Evolutionary conservation across 1,140 invertebrate genomes (phyloP).

Genomic region (Drosophila azteca): DNA sequence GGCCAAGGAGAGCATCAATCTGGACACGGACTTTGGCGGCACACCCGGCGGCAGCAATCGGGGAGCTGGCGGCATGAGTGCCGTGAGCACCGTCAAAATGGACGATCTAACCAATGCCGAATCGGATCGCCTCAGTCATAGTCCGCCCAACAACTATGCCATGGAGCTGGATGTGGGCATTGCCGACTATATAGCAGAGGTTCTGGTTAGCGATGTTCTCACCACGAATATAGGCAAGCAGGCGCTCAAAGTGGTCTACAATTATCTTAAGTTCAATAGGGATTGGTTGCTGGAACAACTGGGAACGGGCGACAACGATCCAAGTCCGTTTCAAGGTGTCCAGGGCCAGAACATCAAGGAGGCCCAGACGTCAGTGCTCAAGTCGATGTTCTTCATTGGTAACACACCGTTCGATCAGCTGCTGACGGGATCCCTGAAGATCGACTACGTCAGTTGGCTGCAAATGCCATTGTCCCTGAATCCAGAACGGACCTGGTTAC

Average conservation of each 20-base stretch:
- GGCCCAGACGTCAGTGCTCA: slow-evolving; percentile 86
- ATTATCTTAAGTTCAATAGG: slow-evolving; percentile 88
- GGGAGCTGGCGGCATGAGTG: slow-evolving; percentile 66
- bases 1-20: slow-evolving; percentile 84
- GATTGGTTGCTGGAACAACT: slow-evolving; percentile 87
- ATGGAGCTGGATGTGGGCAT: slow-evolving; percentile 84
- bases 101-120: slow-evolving; percentile 74
- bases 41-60: slow-evolving; percentile 26
- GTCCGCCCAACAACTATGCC: slow-evolving; percentile 78
- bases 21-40: slow-evolving; percentile 67
- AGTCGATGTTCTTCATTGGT: slow-evolving; percentile 91
- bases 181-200: slow-evolving; percentile 84
- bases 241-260: slow-evolving; percentile 86
- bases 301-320: slow-evolving; percentile 82
- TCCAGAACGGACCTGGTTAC: slow-evolving; percentile 85
- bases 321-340: slow-evolving; percentile 72
- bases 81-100: slow-evolving; percentile 79
- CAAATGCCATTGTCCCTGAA: slow-evolving; percentile 85
- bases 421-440: slow-evolving; percentile 84
- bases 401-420: slow-evolving; percentile 88
- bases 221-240: slow-evolving; percentile 85
- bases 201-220: slow-evolving; percentile 85
- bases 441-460: slow-evolving; percentile 85
- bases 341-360: slow-evolving; percentile 84
- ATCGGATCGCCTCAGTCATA: slow-evolving; percentile 72